Base-by-base conservation (phyloP, 2,888 invertebrate genomes). In the Eupithecia pulchellata region DNA sequence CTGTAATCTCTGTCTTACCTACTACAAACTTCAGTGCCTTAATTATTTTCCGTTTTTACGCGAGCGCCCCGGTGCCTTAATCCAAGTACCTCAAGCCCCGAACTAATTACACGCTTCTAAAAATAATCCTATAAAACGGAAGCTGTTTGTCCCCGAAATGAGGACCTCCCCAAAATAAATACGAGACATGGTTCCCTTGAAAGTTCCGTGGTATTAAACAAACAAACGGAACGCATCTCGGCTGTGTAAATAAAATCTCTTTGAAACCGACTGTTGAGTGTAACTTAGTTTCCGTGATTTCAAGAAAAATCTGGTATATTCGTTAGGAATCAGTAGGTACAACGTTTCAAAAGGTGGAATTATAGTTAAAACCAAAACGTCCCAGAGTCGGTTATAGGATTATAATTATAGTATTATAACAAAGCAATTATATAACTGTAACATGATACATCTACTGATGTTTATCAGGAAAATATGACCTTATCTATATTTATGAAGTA, bases 61-160 rank as follows among this genome's bases (percentile, higher is more conserved):
- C 25, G 34, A 64, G 20, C 62, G 61, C 42, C 61, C 13, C 61
- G 29, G 20, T 34, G 29, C 64, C 62, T 34, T 66, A 57, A 63
- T 66, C 60, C 34, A 42, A 67, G 52, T 65, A 69, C 64, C 20
- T 60, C 55, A 57, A 64, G 64, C 63, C 36, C 69, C 34, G 57
- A 69, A 69, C 63, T 74, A 74, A 74, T 74, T 74, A 77, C 66
- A 72, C 68, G 62, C 66, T 70, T 67, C 71, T 68, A 71, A 66
- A 72, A 70, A 72, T 74, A 74, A 58, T 74, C 72, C 66, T 61
- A 69, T 75, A 72, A 77, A 75, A 74, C 72, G 32, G 67, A 63
- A 68, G 60, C 62, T 75, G 73, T 77, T 77, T 77, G 74, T 75
- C 71, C 67, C 73, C 58, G 65, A 75, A 77, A 74, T 71, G 69